Base-by-base conservation (phyloP, 2,797 vertebrate species). In the Phrynocephalus guinanensis region DNA sequence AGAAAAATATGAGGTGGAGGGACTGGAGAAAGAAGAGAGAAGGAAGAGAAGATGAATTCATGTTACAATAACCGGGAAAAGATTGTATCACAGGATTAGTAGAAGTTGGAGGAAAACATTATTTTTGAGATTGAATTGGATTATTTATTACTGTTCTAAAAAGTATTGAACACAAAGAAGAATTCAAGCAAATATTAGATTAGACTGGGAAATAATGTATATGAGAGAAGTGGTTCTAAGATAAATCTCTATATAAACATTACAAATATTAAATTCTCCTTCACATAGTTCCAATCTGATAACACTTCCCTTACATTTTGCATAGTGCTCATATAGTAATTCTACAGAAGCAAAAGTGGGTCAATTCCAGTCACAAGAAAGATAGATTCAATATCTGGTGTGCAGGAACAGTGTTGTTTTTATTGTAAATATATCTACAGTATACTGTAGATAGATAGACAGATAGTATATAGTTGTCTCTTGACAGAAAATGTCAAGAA, bases 81-180 rank as follows among this genome's bases (percentile, higher is more conserved):
- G 94, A 95, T 95, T 93, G 87, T 94, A 96, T 96, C 94, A 91
- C 56, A 95, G 73, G 76, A 92, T 96, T 97, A 96, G 96, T 96
- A 96, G 95, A 95, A 96, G 96, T 96, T 95, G 90, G 83, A 95
- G 90, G 93, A 94, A 96, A 96, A 95, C 92, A 95, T 95, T 96
- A 96, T 96, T 96, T 96, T 96, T 91, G 92, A 96, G 96, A 96
- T 95, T 96, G 95, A 96, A 95, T 95, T 95, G 94, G 95, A 95
- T 97, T 96, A 95, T 97, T 96, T 97, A 97, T 97, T 96, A 94
- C 28, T 60, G 93, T 95, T 96, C 93, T 96, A 96, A 96, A 96
- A 96, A 95, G 78, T 94, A 96, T 95, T 95, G 96, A 96, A 95
- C 93, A 96, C 88, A 93, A 93, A 90, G 86, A 96, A 94, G 92